phyloP scores from a whole-genome alignment of 2,113 vertebrate genomes.

The Ictidomys tridecemlineatus region DNA sequence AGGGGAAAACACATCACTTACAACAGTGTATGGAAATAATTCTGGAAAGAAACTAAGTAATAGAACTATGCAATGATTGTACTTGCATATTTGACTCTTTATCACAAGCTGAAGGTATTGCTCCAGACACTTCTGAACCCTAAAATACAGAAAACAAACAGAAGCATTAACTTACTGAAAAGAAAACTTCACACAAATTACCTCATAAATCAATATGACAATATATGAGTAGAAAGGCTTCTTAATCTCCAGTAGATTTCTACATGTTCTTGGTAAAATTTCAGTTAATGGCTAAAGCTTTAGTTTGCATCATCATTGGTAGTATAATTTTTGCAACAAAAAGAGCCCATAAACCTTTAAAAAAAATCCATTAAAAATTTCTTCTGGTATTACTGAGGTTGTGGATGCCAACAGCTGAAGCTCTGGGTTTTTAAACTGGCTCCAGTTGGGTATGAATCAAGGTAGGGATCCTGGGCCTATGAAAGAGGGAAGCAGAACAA shows the following conservation, averaged over 20 bases:
- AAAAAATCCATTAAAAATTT: background rate
- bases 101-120: constrained; percentile 32
- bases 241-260: background rate
- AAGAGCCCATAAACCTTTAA: background rate
- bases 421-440: background rate
- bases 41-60: constrained; percentile 43
- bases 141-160: constrained; percentile 64
- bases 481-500: background rate
- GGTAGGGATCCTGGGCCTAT: background rate
- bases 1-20: constrained; percentile 36
- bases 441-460: background rate
- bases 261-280: background rate
- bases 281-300: background rate
- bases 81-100: constrained; percentile 80
- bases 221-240: background rate
- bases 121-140: constrained; percentile 69
- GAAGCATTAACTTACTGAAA: constrained; percentile 2
- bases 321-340: background rate
- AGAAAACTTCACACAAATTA: background rate
- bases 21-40: background rate
- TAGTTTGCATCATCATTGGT: background rate
- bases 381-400: background rate
- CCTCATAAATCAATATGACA: constrained; percentile 39
- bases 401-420: background rate
- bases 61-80: background rate